Evolutionary conservation across 2,888 invertebrate species (phyloP), one percentile per base, ranked within the genome.

Genomic region (Clunio marinus): DNA sequence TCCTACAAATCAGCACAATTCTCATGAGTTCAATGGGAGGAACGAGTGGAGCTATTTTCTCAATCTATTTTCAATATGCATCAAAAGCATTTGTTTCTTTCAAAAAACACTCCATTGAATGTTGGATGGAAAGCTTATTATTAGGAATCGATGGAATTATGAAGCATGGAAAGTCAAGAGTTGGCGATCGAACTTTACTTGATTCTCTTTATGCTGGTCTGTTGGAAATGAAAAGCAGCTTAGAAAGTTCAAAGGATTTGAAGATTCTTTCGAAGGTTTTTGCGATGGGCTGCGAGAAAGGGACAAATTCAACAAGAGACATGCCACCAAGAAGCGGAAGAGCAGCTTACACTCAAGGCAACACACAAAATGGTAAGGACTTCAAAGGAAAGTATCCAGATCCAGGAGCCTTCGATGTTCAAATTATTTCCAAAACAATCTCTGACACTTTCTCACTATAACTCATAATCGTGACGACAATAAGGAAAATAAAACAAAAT

Each of bases 151-250:
- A 80, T 22, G 83, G 85, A 0, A 82, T 90, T 35, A 81, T 82
- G 72, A 85, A 82, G 74, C 89, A 91, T 73, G 88, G 89, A 1
- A 85, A 86, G 62, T 91, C 90, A 0, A 82, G 83, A 72, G 81
- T 84, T 1, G 90, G 91, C 0, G 88, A 91, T 73, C 81, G 90
- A 71, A 90, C 91, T 24, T 86, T 91, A 88, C 88, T 90, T 71
- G 73, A 73, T 70, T 71, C 73, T 70, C 70, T 76, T 25, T 27
- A 72, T 62, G 45, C 70, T 27, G 72, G 72, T 0, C 69, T 20
- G 68, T 28, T 24, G 51, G 25, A 13, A 32, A 24, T 13, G 20
- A 51, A 25, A 66, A 15, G 5, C 4, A 17, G 7, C 20, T 5
- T 17, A 46, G 13, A n/a, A 15, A 2, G 8, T 22, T 35, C 2